phyloP scores from a whole-genome alignment of 2,113 vertebrate species.

The Brachyistius frenatus region DNA sequence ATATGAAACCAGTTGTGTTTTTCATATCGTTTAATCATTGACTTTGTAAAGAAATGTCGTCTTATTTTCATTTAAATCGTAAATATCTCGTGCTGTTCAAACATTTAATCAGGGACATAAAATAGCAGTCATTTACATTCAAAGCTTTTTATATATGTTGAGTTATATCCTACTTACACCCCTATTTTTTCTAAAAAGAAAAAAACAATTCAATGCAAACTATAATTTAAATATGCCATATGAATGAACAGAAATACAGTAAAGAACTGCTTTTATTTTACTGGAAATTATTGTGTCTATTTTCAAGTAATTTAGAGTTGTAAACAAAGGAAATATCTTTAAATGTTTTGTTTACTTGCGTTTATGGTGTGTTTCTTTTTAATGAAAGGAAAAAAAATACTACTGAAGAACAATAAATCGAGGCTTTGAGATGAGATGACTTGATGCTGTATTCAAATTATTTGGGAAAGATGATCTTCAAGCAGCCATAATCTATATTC shows the following conservation, averaged over 20 bases:
- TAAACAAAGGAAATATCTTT: constrained; percentile 12
- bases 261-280: constrained; percentile 15
- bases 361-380: not conserved
- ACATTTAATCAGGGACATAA: constrained; percentile 56
- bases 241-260: constrained; percentile 24
- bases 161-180: not conserved
- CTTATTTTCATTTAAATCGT: not conserved
- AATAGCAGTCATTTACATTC: constrained; percentile 20
- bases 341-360: not conserved
- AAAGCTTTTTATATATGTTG: constrained; percentile 8
- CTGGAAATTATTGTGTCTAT: constrained; percentile 30
- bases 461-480: not conserved
- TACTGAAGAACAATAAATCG: too few relatives aligned
- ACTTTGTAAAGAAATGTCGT: not conserved
- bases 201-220: too few relatives aligned
- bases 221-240: constrained; percentile 2
- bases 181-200: not conserved
- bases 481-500: not conserved
- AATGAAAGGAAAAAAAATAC: not conserved
- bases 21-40: constrained; percentile 20
- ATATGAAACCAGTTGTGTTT: not conserved
- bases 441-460: too few relatives aligned
- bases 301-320: constrained; percentile 27
- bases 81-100: constrained; percentile 10
- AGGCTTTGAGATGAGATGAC: not conserved